Conservation (phyloP, 2,888 invertebrate species). For the Orchesella flavescens region DNA sequence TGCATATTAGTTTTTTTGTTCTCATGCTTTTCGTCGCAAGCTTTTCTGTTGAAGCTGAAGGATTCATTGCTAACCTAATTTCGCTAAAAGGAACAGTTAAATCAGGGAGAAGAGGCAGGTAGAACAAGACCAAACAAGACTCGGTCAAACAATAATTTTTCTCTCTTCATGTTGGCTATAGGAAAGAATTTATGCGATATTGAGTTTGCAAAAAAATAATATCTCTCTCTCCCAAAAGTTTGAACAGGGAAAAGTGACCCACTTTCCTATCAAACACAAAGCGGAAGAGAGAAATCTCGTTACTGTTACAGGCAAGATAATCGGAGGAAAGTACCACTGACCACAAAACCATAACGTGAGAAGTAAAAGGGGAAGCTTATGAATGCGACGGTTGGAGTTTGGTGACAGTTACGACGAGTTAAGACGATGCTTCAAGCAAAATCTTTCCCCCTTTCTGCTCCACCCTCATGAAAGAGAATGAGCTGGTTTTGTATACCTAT, state of each 20-base stretch:
- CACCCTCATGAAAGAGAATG: background rate
- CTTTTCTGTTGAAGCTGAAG: background rate
- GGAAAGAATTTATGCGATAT: too few species aligned
- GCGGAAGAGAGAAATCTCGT: background rate
- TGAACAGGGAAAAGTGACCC: constrained; percentile 4
- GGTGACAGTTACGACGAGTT: constrained; percentile 29
- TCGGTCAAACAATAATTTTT: too few species aligned
- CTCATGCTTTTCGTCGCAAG: background rate
- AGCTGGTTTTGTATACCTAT: background rate
- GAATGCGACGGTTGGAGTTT: constrained; percentile 27
- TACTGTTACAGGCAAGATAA: background rate
- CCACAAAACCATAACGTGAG: constrained; percentile 23
- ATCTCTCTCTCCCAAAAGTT: too few species aligned
- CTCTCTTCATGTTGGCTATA: too few species aligned
- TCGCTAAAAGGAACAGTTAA: too few species aligned
- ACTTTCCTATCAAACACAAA: constrained; percentile 1
- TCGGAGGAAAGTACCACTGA: background rate
- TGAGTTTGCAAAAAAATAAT: too few species aligned
- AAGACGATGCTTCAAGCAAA: background rate
- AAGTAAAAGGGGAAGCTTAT: constrained; percentile 24
- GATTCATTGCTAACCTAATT: background rate
- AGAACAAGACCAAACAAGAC: too few species aligned
- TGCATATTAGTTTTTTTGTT: background rate
- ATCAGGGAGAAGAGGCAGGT: too few species aligned
- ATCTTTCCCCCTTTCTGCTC: constrained; percentile 9